Percentiles rank a stretch among this genome's conserved stretches.
Evolutionary conservation across 2,888 invertebrate genomes (phyloP).

Genomic region (Muscina levida): DNA sequence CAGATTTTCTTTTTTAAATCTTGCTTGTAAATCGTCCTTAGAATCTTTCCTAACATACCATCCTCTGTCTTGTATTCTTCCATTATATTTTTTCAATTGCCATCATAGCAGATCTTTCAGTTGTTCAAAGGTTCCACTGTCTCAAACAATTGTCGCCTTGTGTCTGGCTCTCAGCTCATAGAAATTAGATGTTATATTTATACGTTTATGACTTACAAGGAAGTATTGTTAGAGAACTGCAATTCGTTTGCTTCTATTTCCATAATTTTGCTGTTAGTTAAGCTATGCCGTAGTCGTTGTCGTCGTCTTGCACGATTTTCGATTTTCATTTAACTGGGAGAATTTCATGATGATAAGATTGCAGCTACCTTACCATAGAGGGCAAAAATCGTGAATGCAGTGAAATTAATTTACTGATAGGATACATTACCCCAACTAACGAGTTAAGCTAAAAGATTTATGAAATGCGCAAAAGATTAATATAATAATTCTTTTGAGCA

Average conservation of each 20-base stretch:
- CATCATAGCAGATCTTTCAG: no score
- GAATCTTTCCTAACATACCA: no score
- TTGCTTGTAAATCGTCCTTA: no score
- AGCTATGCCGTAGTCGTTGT: no score
- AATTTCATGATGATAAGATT: neutral
- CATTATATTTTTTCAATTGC: no score
- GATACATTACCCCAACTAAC: no score
- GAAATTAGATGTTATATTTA: conserved; percentile 28
- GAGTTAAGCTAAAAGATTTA: no score
- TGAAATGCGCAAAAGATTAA: no score
- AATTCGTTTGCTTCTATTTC: neutral
- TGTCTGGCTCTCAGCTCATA: neutral
- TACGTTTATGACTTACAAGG: conserved; percentile 16
- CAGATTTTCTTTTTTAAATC: no score
- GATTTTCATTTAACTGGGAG: neutral
- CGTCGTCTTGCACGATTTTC: conserved; percentile 57
- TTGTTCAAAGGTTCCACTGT: neutral
- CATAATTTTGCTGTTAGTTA: conserved; percentile 16
- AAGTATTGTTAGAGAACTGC: conserved; percentile 10
- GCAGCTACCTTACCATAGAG: neutral
- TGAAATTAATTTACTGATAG: no score
- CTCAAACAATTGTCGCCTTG: conserved; percentile 38
- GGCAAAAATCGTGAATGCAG: neutral
- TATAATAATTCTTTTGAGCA: no score
- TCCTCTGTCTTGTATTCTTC: no score